Evolutionary conservation across 2,888 invertebrate species (phyloP), one percentile per base, ranked within the genome.

Genomic region (Synergus japonicus): DNA sequence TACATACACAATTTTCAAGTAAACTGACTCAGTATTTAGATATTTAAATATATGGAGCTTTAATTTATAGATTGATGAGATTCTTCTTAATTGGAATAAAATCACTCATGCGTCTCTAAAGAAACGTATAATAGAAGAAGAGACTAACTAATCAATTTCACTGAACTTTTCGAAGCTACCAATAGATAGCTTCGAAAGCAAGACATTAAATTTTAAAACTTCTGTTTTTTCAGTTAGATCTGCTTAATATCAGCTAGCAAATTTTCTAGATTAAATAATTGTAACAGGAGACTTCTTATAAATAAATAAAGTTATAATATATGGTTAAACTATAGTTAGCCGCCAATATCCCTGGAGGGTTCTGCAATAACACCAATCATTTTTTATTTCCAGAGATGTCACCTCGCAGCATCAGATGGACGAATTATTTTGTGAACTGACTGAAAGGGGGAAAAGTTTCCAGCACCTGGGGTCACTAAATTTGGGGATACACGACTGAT

Each of bases 371-470:
- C 37, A 54, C 54, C 37, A 54, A 49, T 73, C 73, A 54, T 73
- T 73, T 41, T 69, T 73, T 73, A 73, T 73, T 49, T 54, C 73
- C n/a, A 54, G 29, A 15, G 54, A 44, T 67, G 43, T 67, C 66
- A 44, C 49, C 13, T 54, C 15, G 49, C 49, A n/a, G 22, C 29
- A 63, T 63, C 63, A 67, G n/a, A 73, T 54, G 46, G 37, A 54
- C 73, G 49, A 73, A 73, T 73, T 54, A 73, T 73, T 73, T 49
- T 73, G 54, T 18, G 49, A 49, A 69, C n/a, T 49, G 69, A 29
- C 49, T 46, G 49, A 69, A 49, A 54, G 60, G 63, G 63, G 63
- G 63, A 63, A 29, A 63, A 12, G 29, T 5, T 63, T 73, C 49
- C 49, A 54, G 73, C 73, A 73, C 37, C 73, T 73, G 73, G 66